Evolutionary conservation across 1,140 invertebrate genomes (phyloP).

Genomic region (Penaeus vannamei): DNA sequence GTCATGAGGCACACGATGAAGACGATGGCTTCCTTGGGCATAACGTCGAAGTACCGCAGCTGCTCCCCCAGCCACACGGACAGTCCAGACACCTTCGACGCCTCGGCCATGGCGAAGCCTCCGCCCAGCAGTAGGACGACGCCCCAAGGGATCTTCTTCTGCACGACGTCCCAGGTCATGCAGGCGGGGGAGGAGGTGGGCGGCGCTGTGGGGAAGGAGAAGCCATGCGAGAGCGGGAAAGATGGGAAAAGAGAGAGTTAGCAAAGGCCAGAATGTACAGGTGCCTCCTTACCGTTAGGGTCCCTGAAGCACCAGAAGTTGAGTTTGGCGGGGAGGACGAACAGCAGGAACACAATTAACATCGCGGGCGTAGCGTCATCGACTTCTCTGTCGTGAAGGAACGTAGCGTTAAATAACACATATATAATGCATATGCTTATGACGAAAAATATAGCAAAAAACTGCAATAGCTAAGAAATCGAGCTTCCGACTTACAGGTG

Average conservation of each 20-base stretch:
- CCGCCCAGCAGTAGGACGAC: slow-evolving; percentile 75
- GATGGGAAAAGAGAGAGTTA: background rate
- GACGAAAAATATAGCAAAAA: background rate
- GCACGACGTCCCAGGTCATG: slow-evolving; percentile 71
- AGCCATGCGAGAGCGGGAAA: no score
- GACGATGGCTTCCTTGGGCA: slow-evolving; percentile 70
- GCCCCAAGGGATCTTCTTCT: slow-evolving; percentile 73
- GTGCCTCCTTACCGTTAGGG: slow-evolving; percentile 70
- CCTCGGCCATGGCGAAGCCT: slow-evolving; percentile 91
- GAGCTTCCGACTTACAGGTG: background rate
- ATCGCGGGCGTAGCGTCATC: slow-evolving; percentile 86
- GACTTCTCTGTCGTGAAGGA: slow-evolving; percentile 20
- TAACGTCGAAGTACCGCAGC: slow-evolving; percentile 70
- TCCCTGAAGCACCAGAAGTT: slow-evolving; percentile 75
- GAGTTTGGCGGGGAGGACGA: slow-evolving; percentile 82
- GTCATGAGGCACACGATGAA: slow-evolving; percentile 72
- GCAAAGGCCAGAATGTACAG: background rate
- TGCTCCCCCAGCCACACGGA: slow-evolving; percentile 82
- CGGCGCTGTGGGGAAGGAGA: background rate
- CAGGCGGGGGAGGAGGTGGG: slow-evolving; percentile 8
- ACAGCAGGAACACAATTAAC: slow-evolving; percentile 84
- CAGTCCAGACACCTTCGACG: slow-evolving; percentile 80
- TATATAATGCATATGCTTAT: background rate
- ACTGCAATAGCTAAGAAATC: background rate
- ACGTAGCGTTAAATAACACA: no score